These are phyloP conservation scores for Halictus rubicundus DNA, from an alignment of 1,140 invertebrate species.

Conservation along the genomic window DNA sequence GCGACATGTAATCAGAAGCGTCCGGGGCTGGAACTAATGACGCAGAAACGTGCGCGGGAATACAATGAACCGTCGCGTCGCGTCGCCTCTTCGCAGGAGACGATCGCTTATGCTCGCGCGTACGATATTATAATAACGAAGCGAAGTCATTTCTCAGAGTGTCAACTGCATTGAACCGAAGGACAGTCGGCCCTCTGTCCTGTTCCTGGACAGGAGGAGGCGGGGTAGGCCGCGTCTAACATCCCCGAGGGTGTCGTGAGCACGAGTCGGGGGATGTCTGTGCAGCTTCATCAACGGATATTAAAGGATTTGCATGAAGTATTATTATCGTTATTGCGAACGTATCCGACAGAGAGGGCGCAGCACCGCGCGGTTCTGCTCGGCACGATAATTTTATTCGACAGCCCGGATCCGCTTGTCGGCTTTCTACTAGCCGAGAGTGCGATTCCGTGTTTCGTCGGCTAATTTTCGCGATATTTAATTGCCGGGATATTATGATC, in stretches of 20 bases:
- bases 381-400: conserved; percentile 65
- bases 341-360: conserved; percentile 51
- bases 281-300: conserved; percentile 79
- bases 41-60: conserved; percentile 69
- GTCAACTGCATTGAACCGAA: conserved; percentile 79
- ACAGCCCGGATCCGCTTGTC: conserved; percentile 57
- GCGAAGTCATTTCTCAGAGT: conserved; percentile 79
- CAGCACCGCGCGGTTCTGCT: background rate
- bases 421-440: conserved; percentile 53
- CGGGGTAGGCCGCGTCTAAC: conserved; percentile 58
- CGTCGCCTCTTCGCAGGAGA: background rate
- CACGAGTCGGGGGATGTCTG: conserved; percentile 52
- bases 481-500: conserved; percentile 42
- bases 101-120: conserved; percentile 24
- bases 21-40: conserved; percentile 69
- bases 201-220: conserved; percentile 66
- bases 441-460: conserved; percentile 61
- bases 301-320: conserved; percentile 81
- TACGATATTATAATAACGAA: conserved; percentile 76
- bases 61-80: conserved; percentile 66
- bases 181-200: conserved; percentile 63
- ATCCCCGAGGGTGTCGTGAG: conserved; percentile 75
- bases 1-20: conserved; percentile 12
- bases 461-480: conserved; percentile 52
- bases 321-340: conserved; percentile 77